phyloP scores from a whole-genome alignment of 2,888 invertebrate genomes.

The Diaperis boleti region DNA sequence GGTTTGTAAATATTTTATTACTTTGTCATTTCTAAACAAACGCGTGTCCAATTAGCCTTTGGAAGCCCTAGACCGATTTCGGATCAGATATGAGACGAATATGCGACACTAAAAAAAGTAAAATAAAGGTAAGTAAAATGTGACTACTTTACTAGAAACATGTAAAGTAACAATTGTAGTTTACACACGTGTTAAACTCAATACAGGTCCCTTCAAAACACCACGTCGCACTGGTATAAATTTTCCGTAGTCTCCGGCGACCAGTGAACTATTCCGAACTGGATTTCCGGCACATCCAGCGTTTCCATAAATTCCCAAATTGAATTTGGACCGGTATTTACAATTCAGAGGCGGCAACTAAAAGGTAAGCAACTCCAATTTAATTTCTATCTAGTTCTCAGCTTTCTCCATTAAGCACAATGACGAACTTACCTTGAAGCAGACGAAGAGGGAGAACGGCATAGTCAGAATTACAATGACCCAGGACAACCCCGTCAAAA shows the following conservation, averaged over 20 bases:
- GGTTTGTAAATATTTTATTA: too few species aligned
- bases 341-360: constrained; percentile 9
- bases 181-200: too few species aligned
- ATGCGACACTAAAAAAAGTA: too few species aligned
- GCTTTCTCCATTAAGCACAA: constrained; percentile 4
- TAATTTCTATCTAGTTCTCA: constrained; percentile 3
- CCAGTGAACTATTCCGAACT: constrained; percentile 1
- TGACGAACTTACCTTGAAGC: constrained; percentile 84
- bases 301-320: constrained; percentile 28
- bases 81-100: too few species aligned
- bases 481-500: constrained; percentile 87
- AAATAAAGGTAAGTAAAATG: too few species aligned
- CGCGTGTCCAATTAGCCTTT: too few species aligned
- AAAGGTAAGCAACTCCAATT: constrained; percentile 17
- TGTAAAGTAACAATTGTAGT: too few species aligned
- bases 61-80: too few species aligned
- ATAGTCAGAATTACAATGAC: constrained; percentile 84
- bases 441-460: constrained; percentile 92
- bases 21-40: too few species aligned
- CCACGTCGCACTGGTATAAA: neutral
- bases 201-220: neutral
- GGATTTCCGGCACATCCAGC: neutral
- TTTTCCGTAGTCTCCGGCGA: neutral
- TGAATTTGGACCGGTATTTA: constrained; percentile 24
- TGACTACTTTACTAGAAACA: too few species aligned